These are phyloP conservation scores for Paramacrobiotus metropolitanus DNA, from an alignment of 1,140 invertebrate species.

Conservation along the genomic window DNA sequence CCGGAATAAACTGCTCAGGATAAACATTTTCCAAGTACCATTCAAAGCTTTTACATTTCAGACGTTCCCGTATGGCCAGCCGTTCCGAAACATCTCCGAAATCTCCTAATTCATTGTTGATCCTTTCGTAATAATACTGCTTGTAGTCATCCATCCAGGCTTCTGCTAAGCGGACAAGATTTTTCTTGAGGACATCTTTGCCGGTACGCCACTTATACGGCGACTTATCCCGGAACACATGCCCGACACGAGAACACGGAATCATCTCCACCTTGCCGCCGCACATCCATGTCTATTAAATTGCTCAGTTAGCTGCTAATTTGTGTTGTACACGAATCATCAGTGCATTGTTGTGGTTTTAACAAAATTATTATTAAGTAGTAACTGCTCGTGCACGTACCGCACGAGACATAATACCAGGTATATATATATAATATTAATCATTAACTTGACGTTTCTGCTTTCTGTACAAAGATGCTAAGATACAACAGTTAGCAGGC, in stretches of 20 bases:
- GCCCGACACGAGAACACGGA: slow-evolving; percentile 70
- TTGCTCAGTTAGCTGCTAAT: slow-evolving; percentile 6
- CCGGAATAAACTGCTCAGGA: slow-evolving; percentile 33
- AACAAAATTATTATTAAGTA: too few relatives aligned
- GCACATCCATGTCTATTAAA: slow-evolving; percentile 74
- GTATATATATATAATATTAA: too few relatives aligned
- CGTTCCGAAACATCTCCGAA: slow-evolving; percentile 29
- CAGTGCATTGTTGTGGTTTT: too few relatives aligned
- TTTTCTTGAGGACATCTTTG: slow-evolving; percentile 25
- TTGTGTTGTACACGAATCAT: background rate
- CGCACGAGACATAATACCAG: too few relatives aligned
- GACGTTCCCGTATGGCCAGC: slow-evolving; percentile 17
- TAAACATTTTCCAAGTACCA: slow-evolving; percentile 27
- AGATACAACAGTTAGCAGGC: too few relatives aligned
- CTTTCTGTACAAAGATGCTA: too few relatives aligned
- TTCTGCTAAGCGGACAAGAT: slow-evolving; percentile 54
- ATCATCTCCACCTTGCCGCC: slow-evolving; percentile 80
- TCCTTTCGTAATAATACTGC: slow-evolving; percentile 63
- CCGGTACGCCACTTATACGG: slow-evolving; percentile 38
- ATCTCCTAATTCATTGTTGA: slow-evolving; percentile 9
- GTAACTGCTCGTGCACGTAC: too few relatives aligned
- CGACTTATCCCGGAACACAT: slow-evolving; percentile 68
- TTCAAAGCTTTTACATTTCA: slow-evolving; percentile 23
- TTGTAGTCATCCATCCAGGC: slow-evolving; percentile 93
- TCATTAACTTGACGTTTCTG: too few relatives aligned